Conservation (phyloP, 1,140 invertebrate genomes). For the Pseudomyrmex cubaensis region DNA sequence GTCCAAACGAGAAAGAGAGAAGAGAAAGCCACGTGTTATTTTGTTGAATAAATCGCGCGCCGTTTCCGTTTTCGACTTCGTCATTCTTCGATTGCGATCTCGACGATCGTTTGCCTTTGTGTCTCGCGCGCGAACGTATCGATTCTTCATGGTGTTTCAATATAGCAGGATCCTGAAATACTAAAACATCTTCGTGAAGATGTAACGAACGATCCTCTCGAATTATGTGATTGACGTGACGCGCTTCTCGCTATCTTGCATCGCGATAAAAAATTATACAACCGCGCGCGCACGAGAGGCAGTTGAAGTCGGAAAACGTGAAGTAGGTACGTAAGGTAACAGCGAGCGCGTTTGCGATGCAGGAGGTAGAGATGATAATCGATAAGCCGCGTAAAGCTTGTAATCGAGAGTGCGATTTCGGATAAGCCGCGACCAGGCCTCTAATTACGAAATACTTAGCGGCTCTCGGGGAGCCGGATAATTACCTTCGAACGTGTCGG, state of each 20-base stretch:
- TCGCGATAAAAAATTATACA: conserved; percentile 1
- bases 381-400: conserved; percentile 47
- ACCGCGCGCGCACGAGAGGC: not conserved
- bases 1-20: not conserved
- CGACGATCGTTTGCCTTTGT: not conserved
- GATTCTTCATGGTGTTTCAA: not conserved
- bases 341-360: conserved; percentile 32
- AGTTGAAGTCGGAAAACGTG: not conserved
- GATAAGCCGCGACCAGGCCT: conserved; percentile 48
- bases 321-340: not conserved
- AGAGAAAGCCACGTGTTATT: conserved; percentile 32
- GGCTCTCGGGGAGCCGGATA: conserved; percentile 40
- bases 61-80: conserved; percentile 24
- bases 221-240: not conserved
- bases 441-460: conserved; percentile 56
- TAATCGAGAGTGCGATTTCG: conserved; percentile 54
- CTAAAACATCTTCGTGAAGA: no score
- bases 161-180: no score
- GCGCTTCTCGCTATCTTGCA: not conserved
- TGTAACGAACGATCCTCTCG: not conserved
- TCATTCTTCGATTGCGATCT: conserved; percentile 5
- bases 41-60: conserved; percentile 28
- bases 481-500: conserved; percentile 43
- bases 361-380: conserved; percentile 52
- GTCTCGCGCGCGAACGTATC: conserved; percentile 10